phyloP scores from a whole-genome alignment of 2,113 vertebrate species.

The Leptobrachium leishanense region DNA sequence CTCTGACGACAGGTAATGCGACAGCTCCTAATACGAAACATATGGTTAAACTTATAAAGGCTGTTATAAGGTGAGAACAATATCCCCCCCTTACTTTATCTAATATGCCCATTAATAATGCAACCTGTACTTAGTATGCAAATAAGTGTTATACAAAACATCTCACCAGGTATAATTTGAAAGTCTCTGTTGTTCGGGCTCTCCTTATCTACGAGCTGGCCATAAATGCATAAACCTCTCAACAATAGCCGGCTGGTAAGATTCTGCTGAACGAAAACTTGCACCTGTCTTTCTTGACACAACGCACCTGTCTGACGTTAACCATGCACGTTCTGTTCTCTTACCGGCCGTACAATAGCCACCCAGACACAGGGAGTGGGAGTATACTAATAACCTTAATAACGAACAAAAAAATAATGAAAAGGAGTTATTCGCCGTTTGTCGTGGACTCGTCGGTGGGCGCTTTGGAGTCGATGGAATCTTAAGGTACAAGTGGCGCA shows the following conservation, averaged over 20 bases:
- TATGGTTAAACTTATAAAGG: constrained; percentile 8
- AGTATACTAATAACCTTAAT: not conserved
- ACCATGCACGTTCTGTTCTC: constrained; percentile 59
- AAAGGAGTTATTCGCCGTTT: constrained; percentile 3
- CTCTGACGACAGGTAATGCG: constrained; percentile 1
- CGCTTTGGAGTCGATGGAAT: constrained; percentile 7
- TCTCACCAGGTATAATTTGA: constrained; percentile 51
- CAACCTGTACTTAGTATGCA: constrained; percentile 36
- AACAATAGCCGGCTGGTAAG: constrained; percentile 66
- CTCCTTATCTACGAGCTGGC: constrained; percentile 54
- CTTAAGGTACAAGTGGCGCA: not conserved
- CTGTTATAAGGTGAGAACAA: not conserved
- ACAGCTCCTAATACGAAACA: constrained; percentile 20
- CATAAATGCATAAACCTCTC: constrained; percentile 66
- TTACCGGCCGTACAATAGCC: constrained; percentile 33
- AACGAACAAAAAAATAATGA: not conserved
- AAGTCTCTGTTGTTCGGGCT: constrained; percentile 47
- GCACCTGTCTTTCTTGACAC: constrained; percentile 85
- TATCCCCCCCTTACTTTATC: constrained; percentile 3
- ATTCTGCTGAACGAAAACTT: constrained; percentile 62
- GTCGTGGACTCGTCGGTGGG: constrained; percentile 30
- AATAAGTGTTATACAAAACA: constrained; percentile 27
- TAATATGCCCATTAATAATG: constrained; percentile 24
- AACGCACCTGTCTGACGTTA: constrained; percentile 78
- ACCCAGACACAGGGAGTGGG: constrained; percentile 19